Conservation (phyloP, 2,888 invertebrate species). For the Drosophila merina region DNA sequence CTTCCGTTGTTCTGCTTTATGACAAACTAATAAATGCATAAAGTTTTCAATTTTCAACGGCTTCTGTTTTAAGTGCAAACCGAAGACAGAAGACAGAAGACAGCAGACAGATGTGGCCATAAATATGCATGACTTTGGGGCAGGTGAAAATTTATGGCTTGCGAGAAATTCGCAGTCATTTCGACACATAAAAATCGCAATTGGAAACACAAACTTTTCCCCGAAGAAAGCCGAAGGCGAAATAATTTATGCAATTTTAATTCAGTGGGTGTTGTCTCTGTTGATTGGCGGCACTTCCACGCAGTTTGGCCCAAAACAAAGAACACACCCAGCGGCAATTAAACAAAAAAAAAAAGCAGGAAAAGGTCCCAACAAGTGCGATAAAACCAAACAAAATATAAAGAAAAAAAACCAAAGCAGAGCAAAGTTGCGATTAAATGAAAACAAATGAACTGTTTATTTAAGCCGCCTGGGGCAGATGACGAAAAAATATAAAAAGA, state of each 20-base stretch:
- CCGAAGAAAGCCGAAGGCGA: constrained; percentile 6
- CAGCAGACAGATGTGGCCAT: constrained; percentile 19
- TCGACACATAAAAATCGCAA: constrained; percentile 18
- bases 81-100: constrained; percentile 20
- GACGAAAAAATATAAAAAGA: constrained; percentile 1
- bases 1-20: constrained; percentile 59
- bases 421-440: constrained; percentile 67
- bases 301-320: constrained; percentile 29
- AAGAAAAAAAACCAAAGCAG: constrained; percentile 56
- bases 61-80: constrained; percentile 68
- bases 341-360: constrained; percentile 56
- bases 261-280: constrained; percentile 73
- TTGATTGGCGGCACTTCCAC: constrained; percentile 77
- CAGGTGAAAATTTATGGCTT: constrained; percentile 35
- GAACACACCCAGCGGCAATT: constrained; percentile 70
- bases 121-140: constrained; percentile 34
- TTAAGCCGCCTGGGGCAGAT: constrained; percentile 66
- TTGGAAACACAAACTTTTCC: constrained; percentile 11
- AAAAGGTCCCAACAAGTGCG: constrained; percentile 38
- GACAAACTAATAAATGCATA: constrained; percentile 82
- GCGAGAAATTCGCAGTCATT: constrained; percentile 1
- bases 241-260: constrained; percentile 80
- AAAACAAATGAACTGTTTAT: constrained; percentile 81
- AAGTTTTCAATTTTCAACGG: constrained; percentile 78
- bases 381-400: constrained; percentile 40